Base-by-base conservation (phyloP, 2,797 vertebrate species). In the Urocyon cinereoargenteus region DNA sequence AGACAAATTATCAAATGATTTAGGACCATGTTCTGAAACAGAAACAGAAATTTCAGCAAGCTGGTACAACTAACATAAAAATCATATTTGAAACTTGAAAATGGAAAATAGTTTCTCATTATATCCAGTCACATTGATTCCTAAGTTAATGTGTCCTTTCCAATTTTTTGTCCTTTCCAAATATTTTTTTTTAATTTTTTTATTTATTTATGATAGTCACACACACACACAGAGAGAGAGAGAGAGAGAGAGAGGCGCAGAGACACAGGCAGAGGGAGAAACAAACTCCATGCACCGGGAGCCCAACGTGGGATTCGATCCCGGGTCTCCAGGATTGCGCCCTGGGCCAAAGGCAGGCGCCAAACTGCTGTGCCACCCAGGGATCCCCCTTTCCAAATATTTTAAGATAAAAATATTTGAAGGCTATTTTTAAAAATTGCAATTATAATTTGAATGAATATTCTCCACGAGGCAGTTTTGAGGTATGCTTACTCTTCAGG, bases 1-100 rank as follows among this genome's bases (percentile, higher is more conserved):
- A 66, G 51, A 62, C 12, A 34, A 87, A 82, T 21, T 51, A 34
- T 61, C 40, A 86, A 77, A 68, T 4, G 49, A 61, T 64, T 86
- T 92, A 66, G n/a, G 59, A 28, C 5, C 87, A 40, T 55, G 24
- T 70, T 94, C 88, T 81, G 53, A 83, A 92, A 82, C 1, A 92
- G 62, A 68, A 90, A 36, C 1, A 79, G 64, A 94, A 53, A 92
- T 72, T 94, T 81, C 55, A 97, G 28, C 28, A 88, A 94, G 70
- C 62, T 57, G 31, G 31, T 1, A 66, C 16, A 92, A 28, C 36
- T 70, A 77, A 77, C 9, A 10, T 51, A 22, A 93, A 57, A 92
- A 66, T 88, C 3, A 72, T 15, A 92, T 8, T 26, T 55, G 16
- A 68, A 90, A 78, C 9, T 90, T 79, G 34, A 91, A 57, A 61